These are phyloP conservation scores for Philaethria dido DNA, from an alignment of 2,888 invertebrate species.

Conservation along the genomic window DNA sequence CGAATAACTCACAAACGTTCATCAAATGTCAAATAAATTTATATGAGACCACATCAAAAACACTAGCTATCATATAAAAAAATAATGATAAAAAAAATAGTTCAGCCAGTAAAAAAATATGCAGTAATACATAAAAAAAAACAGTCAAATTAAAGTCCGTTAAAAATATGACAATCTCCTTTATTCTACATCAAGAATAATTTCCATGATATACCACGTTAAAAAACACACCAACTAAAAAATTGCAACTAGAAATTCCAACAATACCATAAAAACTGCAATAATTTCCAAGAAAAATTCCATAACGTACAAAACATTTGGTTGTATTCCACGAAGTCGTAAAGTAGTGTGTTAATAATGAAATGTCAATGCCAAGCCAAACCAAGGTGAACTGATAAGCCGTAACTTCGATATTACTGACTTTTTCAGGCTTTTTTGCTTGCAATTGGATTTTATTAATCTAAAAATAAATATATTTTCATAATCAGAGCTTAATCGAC, in stretches of 20 bases:
- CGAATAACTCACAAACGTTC: too few relatives aligned
- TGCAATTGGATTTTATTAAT: neutral
- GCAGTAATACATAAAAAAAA: too few relatives aligned
- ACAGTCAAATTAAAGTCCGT: too few relatives aligned
- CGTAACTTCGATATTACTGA: slow-evolving; percentile 16
- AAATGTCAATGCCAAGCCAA: slow-evolving; percentile 30
- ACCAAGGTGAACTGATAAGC: slow-evolving; percentile 22
- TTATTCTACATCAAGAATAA: too few relatives aligned
- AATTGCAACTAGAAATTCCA: neutral
- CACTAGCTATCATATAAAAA: too few relatives aligned
- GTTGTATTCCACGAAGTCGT: slow-evolving; percentile 17
- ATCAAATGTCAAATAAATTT: too few relatives aligned
- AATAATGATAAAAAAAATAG: too few relatives aligned
- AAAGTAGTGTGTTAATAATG: slow-evolving; percentile 25
- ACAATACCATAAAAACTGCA: neutral
- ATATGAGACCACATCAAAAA: too few relatives aligned
- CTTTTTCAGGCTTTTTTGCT: neutral
- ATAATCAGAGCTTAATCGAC: too few relatives aligned
- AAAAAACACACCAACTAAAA: neutral
- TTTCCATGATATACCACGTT: neutral
- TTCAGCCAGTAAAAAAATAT: too few relatives aligned
- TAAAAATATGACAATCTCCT: too few relatives aligned
- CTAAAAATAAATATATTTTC: too few relatives aligned
- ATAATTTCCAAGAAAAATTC: slow-evolving; percentile 14
- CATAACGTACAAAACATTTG: neutral